Percentiles rank a stretch among this genome's conserved stretches.
Conservation (phyloP, 2,113 vertebrate genomes). For the Pelecanoides urinatrix region DNA sequence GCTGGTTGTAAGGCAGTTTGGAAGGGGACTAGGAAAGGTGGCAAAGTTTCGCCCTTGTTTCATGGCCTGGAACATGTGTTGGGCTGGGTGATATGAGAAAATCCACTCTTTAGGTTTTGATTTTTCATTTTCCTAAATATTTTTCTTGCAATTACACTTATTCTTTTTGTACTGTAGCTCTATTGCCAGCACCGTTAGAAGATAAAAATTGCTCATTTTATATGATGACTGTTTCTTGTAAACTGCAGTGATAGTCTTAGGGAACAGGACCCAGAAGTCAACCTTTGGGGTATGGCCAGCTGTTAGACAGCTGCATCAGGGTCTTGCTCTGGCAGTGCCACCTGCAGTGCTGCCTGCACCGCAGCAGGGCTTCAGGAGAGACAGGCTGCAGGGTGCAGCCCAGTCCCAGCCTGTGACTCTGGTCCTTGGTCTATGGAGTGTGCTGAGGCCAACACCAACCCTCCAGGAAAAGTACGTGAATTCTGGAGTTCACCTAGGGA, state of each 20-base stretch:
- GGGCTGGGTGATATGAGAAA: neutral
- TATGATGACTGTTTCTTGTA: neutral
- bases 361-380: neutral
- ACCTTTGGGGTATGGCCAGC: neutral
- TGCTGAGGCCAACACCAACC: neutral
- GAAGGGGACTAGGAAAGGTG: neutral
- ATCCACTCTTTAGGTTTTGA: neutral
- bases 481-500: neutral
- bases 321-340: neutral
- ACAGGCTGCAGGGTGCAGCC: neutral
- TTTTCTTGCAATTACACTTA: neutral
- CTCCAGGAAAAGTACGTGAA: neutral
- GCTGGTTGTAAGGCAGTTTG: neutral
- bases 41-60: neutral
- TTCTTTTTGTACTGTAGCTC: neutral
- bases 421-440: accelerated
- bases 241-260: neutral
- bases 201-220: neutral
- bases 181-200: neutral
- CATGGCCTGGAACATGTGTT: neutral
- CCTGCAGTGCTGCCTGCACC: too few species aligned
- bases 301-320: neutral
- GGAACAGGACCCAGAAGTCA: neutral
- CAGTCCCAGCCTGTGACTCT: neutral
- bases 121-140: neutral